A percentile compares a stretch with the other conserved stretches of the same genome.
Conservation (phyloP, 2,797 vertebrate species). For the Perodicticus potto region DNA sequence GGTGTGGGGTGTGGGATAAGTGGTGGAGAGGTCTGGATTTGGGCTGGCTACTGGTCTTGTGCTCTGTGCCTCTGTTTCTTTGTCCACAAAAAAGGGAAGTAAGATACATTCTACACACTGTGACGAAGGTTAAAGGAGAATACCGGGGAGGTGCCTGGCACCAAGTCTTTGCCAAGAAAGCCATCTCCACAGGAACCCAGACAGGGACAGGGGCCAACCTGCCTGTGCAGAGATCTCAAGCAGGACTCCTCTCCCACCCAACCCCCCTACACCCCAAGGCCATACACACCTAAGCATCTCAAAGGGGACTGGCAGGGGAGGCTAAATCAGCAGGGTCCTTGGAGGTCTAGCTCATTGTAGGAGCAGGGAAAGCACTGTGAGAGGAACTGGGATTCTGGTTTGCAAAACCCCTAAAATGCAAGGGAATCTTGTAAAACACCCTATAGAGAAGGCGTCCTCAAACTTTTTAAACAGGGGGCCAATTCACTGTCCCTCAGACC, state of each 20-base stretch:
- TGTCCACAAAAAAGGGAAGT: background rate
- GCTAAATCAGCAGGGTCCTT: background rate
- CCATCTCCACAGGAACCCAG: no score
- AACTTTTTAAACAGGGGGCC: no score
- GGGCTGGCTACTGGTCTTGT: background rate
- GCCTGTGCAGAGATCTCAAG: background rate
- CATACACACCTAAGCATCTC: background rate
- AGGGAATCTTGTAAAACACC: background rate
- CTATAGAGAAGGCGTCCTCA: no score
- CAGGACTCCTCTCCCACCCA: background rate
- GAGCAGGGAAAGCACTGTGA: background rate
- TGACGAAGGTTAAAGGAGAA: background rate
- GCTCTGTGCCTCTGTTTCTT: background rate
- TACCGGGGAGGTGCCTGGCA: no score
- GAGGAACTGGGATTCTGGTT: background rate
- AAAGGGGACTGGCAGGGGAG: accelerated
- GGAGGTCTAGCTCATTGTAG: background rate
- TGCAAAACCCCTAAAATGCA: background rate
- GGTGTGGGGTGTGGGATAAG: accelerated
- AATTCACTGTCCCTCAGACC: no score
- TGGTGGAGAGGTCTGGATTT: no score
- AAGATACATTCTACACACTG: no score
- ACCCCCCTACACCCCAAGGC: background rate
- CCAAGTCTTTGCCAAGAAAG: background rate
- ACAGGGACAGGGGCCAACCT: background rate